Base-by-base conservation (phyloP, 92 coral and sea anemone species). In the Porites evermanni region DNA sequence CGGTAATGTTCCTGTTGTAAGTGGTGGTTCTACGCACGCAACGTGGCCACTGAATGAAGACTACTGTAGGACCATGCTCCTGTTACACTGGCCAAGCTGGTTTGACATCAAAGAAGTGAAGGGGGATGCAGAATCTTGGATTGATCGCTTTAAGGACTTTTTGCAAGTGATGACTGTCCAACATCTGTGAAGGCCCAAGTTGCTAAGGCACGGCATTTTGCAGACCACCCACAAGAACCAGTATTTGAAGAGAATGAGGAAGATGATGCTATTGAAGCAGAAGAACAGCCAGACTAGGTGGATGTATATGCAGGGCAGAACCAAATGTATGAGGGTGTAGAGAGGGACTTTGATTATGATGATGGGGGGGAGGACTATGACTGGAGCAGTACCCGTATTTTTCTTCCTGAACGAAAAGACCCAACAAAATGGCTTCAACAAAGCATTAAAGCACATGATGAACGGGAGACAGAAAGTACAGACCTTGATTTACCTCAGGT, bases 41-140 rank as follows among this genome's bases (percentile, higher is more conserved):
- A 87, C 90, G 8, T 87, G 90, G 90, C 90, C 90, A 29, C 71
- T 87, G 26, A 60, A 80, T 24, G 86, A 72, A 65, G 90, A 80
- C 82, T 87, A 79, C 70, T 87, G 90, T 54, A 77, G 90, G 17
- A 80, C 86, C 58, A 86, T 78, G 89, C 78, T 78, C 67, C 78
- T 86, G 72, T 69, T 86, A 63, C 89, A 86, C 73, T 87, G 90
- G 90, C 90, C 90, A 26, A 87, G 53, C 81, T 87, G 90, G 90
- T 87, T 87, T 79, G 19, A 68, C 54, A 71, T 87, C 54, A 81
- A 79, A 80, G 90, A 80, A 82, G 71, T 71, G 14, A 86, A 58
- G 79, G 67, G 85, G 38, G 69, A 16, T 59, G 58, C 58, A 17
- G 67, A 52, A 21, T 77, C 84, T 6, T 83, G 60, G 60, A 54